Evolutionary conservation across 1,140 invertebrate species (phyloP).

Genomic region (Mesaphorura yosii): DNA sequence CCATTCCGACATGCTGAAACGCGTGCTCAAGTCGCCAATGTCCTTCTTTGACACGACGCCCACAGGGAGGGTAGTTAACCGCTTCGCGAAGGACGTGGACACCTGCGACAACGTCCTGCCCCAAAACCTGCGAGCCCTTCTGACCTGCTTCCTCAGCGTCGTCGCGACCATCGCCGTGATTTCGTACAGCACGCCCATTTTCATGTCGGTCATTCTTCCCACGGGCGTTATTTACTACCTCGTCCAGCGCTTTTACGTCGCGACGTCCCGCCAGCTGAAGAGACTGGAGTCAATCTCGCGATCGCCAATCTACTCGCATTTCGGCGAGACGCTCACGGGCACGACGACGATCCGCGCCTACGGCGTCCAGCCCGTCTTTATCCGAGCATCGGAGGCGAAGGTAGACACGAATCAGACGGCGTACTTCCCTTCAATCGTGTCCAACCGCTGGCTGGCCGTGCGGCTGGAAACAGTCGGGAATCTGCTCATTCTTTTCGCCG

Average conservation of each 20-base stretch:
- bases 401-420: slow-evolving; percentile 37
- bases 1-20: slow-evolving; percentile 52
- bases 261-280: slow-evolving; percentile 51
- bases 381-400: slow-evolving; percentile 33
- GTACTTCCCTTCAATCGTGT: slow-evolving; percentile 37
- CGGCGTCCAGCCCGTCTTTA: slow-evolving; percentile 30
- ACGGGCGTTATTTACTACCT: slow-evolving; percentile 78
- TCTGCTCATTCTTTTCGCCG: slow-evolving; percentile 39
- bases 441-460: slow-evolving; percentile 44
- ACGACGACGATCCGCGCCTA: slow-evolving; percentile 33
- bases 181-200: slow-evolving; percentile 73
- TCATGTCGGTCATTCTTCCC: slow-evolving; percentile 68
- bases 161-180: slow-evolving; percentile 78
- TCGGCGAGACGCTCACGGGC: slow-evolving; percentile 46
- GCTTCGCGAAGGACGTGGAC: slow-evolving; percentile 60
- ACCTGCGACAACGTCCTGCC: slow-evolving; percentile 47
- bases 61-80: slow-evolving; percentile 66
- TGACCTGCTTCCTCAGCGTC: slow-evolving; percentile 39
- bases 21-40: slow-evolving; percentile 51
- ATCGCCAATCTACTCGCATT: slow-evolving; percentile 55
- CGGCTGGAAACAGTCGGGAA: slow-evolving; percentile 42
- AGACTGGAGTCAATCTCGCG: slow-evolving; percentile 48
- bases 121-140: slow-evolving; percentile 35
- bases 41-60: slow-evolving; percentile 79
- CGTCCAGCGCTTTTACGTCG: slow-evolving; percentile 53